Conservation (phyloP, 1,140 invertebrate genomes). For the Hermetia illucens region DNA sequence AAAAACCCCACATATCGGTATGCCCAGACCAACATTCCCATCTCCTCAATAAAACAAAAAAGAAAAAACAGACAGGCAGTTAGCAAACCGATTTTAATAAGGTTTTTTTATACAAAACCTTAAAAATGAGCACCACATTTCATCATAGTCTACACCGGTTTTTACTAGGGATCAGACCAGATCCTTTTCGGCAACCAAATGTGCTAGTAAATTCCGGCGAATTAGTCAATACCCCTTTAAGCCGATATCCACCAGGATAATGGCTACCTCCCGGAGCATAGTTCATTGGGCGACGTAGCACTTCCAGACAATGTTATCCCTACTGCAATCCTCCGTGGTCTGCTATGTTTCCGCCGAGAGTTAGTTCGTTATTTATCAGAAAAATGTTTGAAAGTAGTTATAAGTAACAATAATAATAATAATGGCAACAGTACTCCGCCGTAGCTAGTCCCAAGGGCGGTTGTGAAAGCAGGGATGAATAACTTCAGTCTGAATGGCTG, state of each 20-base stretch:
- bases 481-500: no score
- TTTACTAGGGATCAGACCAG: constrained; percentile 66
- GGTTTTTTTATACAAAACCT: no score
- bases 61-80: no score
- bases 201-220: constrained; percentile 68
- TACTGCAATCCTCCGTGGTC: constrained; percentile 80
- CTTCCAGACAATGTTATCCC: constrained; percentile 68
- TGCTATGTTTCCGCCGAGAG: constrained; percentile 79
- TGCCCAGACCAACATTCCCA: no score
- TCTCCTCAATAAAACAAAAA: no score
- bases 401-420: not conserved
- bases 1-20: no score
- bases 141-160: constrained; percentile 60
- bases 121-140: no score
- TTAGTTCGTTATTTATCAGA: constrained; percentile 63
- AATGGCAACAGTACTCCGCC: no score
- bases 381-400: constrained; percentile 6
- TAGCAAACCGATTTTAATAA: no score
- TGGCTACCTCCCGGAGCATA: constrained; percentile 59
- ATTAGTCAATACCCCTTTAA: constrained; percentile 72
- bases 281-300: constrained; percentile 42
- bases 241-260: constrained; percentile 56
- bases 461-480: no score
- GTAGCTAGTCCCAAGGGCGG: no score
- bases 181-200: constrained; percentile 60